phyloP scores from a whole-genome alignment of 1,140 invertebrate species.

The Drosophila nasuta region DNA sequence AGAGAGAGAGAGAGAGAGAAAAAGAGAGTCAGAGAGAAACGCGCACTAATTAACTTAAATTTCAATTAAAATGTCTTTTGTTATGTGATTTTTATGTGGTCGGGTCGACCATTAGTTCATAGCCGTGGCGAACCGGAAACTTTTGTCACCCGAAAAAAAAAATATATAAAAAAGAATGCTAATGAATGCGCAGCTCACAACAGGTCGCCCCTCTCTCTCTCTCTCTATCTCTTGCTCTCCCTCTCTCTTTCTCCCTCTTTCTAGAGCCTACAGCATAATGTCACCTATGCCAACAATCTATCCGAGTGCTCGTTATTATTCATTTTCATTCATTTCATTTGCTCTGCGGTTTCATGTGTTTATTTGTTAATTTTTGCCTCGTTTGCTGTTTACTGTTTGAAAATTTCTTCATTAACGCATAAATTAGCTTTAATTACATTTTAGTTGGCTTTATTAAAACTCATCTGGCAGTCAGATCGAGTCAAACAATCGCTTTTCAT shows the following conservation, averaged over 20 bases:
- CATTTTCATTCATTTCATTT: constrained; percentile 31
- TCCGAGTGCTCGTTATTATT: constrained; percentile 33
- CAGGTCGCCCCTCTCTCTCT: background rate
- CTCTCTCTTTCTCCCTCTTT: too few relatives aligned
- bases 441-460: constrained; percentile 78
- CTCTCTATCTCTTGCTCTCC: background rate
- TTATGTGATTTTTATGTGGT: constrained; percentile 72
- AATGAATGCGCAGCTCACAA: constrained; percentile 63
- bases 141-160: constrained; percentile 72
- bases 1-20: background rate
- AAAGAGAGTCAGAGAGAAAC: constrained; percentile 21
- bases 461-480: constrained; percentile 42
- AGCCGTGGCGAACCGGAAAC: constrained; percentile 79
- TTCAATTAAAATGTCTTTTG: constrained; percentile 83
- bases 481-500: constrained; percentile 6
- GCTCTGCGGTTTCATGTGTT: constrained; percentile 52
- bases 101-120: constrained; percentile 66
- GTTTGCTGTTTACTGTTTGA: constrained; percentile 19
- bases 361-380: constrained; percentile 60
- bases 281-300: constrained; percentile 32
- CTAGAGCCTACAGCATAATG: constrained; percentile 8
- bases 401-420: constrained; percentile 82
- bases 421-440: constrained; percentile 82
- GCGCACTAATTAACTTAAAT: constrained; percentile 80
- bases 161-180: constrained; percentile 52